Base-by-base conservation (phyloP, 2,888 invertebrate genomes). In the Desoria tigrina region DNA sequence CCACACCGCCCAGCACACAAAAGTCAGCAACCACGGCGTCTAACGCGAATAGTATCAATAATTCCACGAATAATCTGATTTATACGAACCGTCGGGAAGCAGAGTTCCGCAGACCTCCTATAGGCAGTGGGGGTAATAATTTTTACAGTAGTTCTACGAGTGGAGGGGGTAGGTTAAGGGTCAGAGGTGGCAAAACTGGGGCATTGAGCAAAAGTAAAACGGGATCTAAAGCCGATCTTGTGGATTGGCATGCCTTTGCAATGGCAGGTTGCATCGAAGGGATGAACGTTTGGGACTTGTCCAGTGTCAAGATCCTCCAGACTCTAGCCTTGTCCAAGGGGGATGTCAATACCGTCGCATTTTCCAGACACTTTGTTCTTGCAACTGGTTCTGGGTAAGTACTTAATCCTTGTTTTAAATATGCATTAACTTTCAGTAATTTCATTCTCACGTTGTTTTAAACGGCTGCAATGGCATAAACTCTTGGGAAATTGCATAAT, bases 341-440 rank as follows among this genome's bases (percentile, higher is more conserved):
- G 78, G 87, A 87, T 80, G 84, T 88, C 56, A 87, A 86, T 55
- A 82, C 84, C 75, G 85, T 86, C 72, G 87, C 87, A 79, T 87
- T 88, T 78, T 84, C 85, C 58, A 81, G 81, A 24, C 81, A 83
- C 79, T 84, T 82, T 74, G 81, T 84, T 21, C 78, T 87, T 61
- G 83, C 86, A 42, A 85, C 86, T 37, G 87, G 85, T 69, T 86
- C 87, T n/a, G 85, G 86, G 87, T 87, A 80, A 79, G 78, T 74
- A n/a, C n/a, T 16, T 39, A 32, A 54, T 32, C 11, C 11, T 24
- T 57, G 27, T 23, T 57, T 51, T 14, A 37, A 37, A 18, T 24
- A 53, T 14, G 16, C 37, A 23, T 9, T 6, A 51, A 21, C 23
- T 18, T 51, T 14, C 9, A 18, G 7, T 49, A 18, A 18, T n/a